These are phyloP conservation scores for Todus mexicanus DNA, from an alignment of 2,797 vertebrate genomes.

Conservation along the genomic window DNA sequence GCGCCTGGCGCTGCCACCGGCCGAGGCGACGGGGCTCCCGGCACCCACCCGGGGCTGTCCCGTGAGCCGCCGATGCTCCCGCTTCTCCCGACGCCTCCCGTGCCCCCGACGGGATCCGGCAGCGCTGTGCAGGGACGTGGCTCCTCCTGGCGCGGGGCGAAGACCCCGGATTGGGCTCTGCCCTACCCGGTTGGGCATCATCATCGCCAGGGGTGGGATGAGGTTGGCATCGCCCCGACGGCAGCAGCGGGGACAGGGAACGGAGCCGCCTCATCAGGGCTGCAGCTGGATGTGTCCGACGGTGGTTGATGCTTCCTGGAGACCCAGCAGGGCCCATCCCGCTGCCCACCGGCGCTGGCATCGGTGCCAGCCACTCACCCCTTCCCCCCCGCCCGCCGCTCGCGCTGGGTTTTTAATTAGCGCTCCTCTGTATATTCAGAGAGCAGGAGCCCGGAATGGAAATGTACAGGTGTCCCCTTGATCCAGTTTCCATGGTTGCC, in stretches of 20 bases:
- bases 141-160: neutral
- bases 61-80: rapidly evolving
- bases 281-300: neutral
- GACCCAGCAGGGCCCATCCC: neutral
- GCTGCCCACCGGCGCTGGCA: rapidly evolving
- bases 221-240: rapidly evolving
- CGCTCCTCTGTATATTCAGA: slow-evolving; percentile 21
- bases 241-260: neutral
- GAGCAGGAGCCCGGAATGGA: slow-evolving; percentile 41
- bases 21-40: rapidly evolving
- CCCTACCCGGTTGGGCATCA: neutral
- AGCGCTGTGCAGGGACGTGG: rapidly evolving
- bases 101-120: rapidly evolving
- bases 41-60: neutral
- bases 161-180: neutral
- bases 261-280: rapidly evolving
- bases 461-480: slow-evolving; percentile 71
- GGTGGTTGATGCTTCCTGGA: neutral
- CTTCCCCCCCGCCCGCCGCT: neutral
- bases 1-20: neutral
- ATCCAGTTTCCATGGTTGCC: slow-evolving; percentile 63
- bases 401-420: slow-evolving; percentile 24
- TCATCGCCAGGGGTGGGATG: rapidly evolving
- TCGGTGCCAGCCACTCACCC: neutral
- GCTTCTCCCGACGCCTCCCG: rapidly evolving